These are phyloP conservation scores for Oryzias javanicus DNA, from an alignment of 2,113 vertebrate genomes.

Conservation along the genomic window DNA sequence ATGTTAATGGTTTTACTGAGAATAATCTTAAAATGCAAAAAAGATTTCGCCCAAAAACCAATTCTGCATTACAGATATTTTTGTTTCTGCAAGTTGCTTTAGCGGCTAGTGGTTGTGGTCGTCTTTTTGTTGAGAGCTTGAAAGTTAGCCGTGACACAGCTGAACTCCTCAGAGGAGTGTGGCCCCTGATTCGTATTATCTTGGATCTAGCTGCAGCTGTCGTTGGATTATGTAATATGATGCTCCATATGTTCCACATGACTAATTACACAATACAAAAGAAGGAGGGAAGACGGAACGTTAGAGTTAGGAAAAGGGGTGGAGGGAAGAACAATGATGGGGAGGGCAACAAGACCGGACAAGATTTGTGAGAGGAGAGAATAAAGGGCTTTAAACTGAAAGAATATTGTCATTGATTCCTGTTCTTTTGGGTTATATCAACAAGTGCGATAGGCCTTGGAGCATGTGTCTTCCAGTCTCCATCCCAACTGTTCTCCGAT, in stretches of 20 bases:
- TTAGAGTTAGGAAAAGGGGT: conserved; percentile 23
- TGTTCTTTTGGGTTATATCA: conserved; percentile 64
- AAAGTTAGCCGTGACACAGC: conserved; percentile 32
- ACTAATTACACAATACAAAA: conserved; percentile 61
- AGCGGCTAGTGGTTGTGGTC: conserved; percentile 23
- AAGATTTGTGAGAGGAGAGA: conserved; percentile 22
- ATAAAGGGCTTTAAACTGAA: conserved; percentile 35
- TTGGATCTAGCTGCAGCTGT: conserved; percentile 47
- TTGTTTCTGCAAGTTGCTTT: conserved; percentile 20
- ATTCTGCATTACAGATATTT: conserved; percentile 16
- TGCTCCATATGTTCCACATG: conserved; percentile 72
- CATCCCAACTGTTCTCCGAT: conserved; percentile 54
- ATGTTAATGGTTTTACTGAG: too few species aligned
- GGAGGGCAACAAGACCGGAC: conserved; percentile 17
- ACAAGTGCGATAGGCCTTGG: conserved; percentile 70
- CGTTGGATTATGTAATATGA: conserved; percentile 73
- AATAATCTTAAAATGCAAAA: too few species aligned
- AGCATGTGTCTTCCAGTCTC: conserved; percentile 35
- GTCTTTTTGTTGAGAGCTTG: conserved; percentile 7
- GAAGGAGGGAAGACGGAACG: conserved; percentile 23
- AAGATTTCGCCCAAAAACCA: neutral
- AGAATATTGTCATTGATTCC: conserved; percentile 62
- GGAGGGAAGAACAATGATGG: conserved; percentile 33
- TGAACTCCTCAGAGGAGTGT: conserved; percentile 25
- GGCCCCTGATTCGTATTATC: conserved; percentile 44